Evolutionary conservation across 92 coral and sea anemone genomes (phyloP).

Genomic region (Pocillopora meandrina): DNA sequence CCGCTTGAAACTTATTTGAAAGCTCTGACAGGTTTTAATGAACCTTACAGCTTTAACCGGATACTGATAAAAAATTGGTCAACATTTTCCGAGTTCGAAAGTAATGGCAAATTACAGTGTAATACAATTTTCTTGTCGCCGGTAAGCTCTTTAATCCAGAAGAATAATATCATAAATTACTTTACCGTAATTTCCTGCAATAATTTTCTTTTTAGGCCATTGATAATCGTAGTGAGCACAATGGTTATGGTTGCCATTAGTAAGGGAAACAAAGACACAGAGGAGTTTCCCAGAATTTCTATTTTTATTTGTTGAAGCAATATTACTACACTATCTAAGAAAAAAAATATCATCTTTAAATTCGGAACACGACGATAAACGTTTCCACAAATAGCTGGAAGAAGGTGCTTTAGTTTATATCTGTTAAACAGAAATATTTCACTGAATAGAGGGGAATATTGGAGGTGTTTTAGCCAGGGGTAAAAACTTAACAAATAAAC

Average conservation of each 20-base stretch:
- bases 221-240: neutral
- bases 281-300: neutral
- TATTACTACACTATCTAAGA: neutral
- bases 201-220: slow-evolving; percentile 13
- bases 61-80: neutral
- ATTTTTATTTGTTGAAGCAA: neutral
- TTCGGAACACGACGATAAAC: neutral
- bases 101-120: slow-evolving; percentile 23
- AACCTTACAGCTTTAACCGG: slow-evolving; percentile 18
- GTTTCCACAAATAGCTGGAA: neutral
- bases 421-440: slow-evolving; percentile 33
- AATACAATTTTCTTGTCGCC: slow-evolving; percentile 10
- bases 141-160: slow-evolving; percentile 14
- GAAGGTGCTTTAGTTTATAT: neutral
- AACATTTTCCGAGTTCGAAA: slow-evolving; percentile 6
- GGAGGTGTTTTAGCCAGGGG: neutral
- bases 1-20: neutral
- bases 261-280: neutral
- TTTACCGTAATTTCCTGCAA: slow-evolving; percentile 30
- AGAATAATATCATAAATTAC: slow-evolving; percentile 26
- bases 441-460: neutral
- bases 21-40: slow-evolving; percentile 18
- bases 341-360: neutral
- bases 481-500: neutral
- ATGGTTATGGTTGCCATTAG: neutral